Percentiles rank a stretch among this genome's conserved stretches.
Conservation (phyloP, 2,888 invertebrate genomes). For the Spialia ferax region DNA sequence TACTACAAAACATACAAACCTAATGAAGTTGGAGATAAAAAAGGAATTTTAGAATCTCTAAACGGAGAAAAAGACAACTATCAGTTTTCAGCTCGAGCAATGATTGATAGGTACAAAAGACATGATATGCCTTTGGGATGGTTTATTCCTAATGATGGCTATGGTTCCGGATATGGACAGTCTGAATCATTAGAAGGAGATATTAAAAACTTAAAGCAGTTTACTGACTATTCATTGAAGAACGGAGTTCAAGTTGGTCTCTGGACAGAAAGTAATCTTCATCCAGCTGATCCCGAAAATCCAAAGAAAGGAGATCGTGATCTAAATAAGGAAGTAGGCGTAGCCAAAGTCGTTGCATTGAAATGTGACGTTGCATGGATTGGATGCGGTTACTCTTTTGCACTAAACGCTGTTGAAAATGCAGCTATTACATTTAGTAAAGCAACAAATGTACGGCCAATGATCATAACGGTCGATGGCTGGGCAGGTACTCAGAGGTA, state of each 20-base stretch:
- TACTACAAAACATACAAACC: constrained; percentile 76
- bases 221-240: constrained; percentile 65
- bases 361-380: constrained; percentile 83
- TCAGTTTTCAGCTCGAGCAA: constrained; percentile 79
- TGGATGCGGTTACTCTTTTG: constrained; percentile 76
- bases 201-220: constrained; percentile 70
- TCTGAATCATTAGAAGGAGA: constrained; percentile 74
- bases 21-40: constrained; percentile 62
- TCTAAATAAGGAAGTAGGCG: constrained; percentile 68
- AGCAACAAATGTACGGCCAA: constrained; percentile 60
- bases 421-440: constrained; percentile 66
- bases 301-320: constrained; percentile 80
- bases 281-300: constrained; percentile 68
- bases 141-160: constrained; percentile 81
- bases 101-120: constrained; percentile 74
- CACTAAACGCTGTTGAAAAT: constrained; percentile 70
- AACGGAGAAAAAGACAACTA: constrained; percentile 79
- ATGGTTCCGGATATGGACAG: constrained; percentile 80
- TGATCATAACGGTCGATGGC: constrained; percentile 79
- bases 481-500: constrained; percentile 81
- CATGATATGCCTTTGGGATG: constrained; percentile 78
- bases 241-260: constrained; percentile 74
- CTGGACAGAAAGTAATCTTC: constrained; percentile 78
- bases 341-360: constrained; percentile 71
- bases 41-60: constrained; percentile 74